phyloP scores from a whole-genome alignment of 2,113 vertebrate genomes.

The Cettia cetti region DNA sequence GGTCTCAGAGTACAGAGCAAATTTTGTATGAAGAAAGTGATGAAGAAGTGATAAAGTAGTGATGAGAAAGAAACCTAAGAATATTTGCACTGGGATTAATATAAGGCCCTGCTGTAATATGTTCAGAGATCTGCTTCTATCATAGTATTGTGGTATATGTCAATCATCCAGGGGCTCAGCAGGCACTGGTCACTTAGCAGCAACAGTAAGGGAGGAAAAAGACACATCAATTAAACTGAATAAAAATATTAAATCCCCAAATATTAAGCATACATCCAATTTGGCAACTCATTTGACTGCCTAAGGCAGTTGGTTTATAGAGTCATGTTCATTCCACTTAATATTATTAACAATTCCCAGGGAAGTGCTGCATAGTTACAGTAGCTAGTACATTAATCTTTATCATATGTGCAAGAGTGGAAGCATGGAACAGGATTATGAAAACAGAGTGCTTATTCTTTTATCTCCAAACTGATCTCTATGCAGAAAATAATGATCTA shows the following conservation, averaged over 20 bases:
- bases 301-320: conserved; percentile 14
- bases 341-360: conserved; percentile 45
- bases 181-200: background rate
- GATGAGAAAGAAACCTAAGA: background rate
- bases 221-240: background rate
- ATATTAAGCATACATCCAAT: background rate
- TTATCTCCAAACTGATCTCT: conserved; percentile 7
- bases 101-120: background rate
- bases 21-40: background rate
- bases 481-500: background rate
- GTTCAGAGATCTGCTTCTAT: background rate
- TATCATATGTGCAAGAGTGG: background rate
- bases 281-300: background rate
- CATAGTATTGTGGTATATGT: background rate
- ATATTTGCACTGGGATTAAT: background rate
- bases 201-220: background rate
- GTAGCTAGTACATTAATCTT: conserved; percentile 25
- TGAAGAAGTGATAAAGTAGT: background rate
- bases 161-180: background rate
- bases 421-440: background rate
- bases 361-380: background rate
- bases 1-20: background rate
- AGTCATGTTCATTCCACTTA: background rate
- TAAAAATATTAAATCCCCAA: background rate
- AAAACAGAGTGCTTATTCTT: background rate